Conservation (phyloP, 2,113 vertebrate species). For the Petromus typicus region DNA sequence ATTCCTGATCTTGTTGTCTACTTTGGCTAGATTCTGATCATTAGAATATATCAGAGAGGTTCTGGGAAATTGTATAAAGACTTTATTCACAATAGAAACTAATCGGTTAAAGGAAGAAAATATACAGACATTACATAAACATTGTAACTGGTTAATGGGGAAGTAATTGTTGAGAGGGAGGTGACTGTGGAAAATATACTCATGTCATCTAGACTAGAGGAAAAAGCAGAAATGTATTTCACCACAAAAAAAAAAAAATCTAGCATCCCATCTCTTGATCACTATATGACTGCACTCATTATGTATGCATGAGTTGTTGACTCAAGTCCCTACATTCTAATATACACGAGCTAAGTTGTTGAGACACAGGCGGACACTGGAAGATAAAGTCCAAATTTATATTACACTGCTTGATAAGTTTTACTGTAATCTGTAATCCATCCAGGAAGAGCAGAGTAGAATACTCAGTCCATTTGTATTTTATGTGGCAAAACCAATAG, state of each 20-base stretch:
- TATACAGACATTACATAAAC: background rate
- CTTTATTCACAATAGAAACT: background rate
- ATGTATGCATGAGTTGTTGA: slow-evolving; percentile 64
- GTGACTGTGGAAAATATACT: slow-evolving; percentile 2
- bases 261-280: slow-evolving; percentile 18
- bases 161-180: slow-evolving; percentile 11
- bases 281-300: background rate
- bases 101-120: slow-evolving; percentile 40
- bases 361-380: slow-evolving; percentile 56
- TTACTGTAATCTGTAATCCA: slow-evolving; percentile 42
- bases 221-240: slow-evolving; percentile 39
- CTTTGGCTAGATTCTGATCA: slow-evolving; percentile 29
- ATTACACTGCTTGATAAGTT: slow-evolving; percentile 63
- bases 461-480: slow-evolving; percentile 58
- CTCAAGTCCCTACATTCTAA: slow-evolving; percentile 64
- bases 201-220: slow-evolving; percentile 13
- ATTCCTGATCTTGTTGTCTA: background rate
- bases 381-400: slow-evolving; percentile 67
- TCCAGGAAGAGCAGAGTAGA: slow-evolving; percentile 24
- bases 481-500: slow-evolving; percentile 71
- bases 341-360: slow-evolving; percentile 65
- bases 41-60: slow-evolving; percentile 41
- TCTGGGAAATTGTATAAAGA: background rate
- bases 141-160: background rate
- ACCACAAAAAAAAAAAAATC: slow-evolving; percentile 21